These are phyloP conservation scores for Ectobius pallidus DNA, from an alignment of 2,888 invertebrate species.

Conservation along the genomic window DNA sequence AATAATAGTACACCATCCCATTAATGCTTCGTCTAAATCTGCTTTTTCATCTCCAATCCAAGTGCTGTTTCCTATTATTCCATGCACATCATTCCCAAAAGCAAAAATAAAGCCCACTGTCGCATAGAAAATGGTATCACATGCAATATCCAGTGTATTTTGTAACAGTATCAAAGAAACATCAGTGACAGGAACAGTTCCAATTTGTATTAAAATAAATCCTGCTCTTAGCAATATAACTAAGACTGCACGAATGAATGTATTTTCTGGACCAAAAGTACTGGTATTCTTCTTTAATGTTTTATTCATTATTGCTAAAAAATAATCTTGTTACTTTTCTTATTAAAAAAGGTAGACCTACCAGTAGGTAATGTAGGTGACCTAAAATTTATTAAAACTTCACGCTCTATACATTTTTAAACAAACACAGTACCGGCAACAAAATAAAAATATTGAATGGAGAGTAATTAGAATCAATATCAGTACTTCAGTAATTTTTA, in stretches of 20 bases:
- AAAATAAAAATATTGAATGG: no score
- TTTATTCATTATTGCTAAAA: no score
- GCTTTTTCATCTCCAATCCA: conserved; percentile 48
- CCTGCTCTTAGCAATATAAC: conserved; percentile 46
- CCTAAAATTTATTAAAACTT: no score
- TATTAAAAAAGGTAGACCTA: no score
- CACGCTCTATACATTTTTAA: no score
- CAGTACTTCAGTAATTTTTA: no score
- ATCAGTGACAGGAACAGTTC: conserved; percentile 52
- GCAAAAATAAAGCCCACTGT: conserved; percentile 51
- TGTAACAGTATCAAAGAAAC: conserved; percentile 53
- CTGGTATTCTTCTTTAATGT: no score
- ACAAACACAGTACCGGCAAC: no score
- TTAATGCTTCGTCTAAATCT: conserved; percentile 47
- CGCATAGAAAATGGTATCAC: conserved; percentile 49
- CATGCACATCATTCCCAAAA: conserved; percentile 49
- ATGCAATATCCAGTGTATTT: conserved; percentile 52
- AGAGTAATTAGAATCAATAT: no score
- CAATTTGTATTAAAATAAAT: conserved; percentile 50
- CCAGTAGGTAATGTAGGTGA: no score
- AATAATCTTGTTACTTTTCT: no score
- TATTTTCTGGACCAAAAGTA: not conserved
- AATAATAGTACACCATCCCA: conserved; percentile 51
- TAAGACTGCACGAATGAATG: not conserved
- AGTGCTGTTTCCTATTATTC: conserved; percentile 48